Evolutionary conservation across 92 coral and sea anemone species (phyloP).

Genomic region (Plumapathes pennacea): DNA sequence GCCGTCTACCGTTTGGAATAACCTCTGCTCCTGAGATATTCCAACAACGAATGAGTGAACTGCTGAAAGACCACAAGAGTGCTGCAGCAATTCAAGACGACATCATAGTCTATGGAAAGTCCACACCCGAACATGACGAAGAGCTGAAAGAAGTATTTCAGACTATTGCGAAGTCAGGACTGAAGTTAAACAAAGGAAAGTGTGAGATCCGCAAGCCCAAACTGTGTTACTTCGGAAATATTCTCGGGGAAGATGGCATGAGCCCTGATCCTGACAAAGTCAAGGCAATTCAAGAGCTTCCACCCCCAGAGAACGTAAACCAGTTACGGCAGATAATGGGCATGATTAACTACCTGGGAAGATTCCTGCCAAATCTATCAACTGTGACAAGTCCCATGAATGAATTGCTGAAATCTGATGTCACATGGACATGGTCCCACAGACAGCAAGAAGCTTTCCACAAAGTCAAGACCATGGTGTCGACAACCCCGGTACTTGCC

Average conservation of each 20-base stretch:
- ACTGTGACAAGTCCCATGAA: not conserved
- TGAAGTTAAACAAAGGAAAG: constrained; percentile 31
- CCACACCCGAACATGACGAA: constrained; percentile 25
- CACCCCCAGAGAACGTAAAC: not conserved
- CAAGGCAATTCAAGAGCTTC: constrained; percentile 1
- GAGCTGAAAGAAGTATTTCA: constrained; percentile 5
- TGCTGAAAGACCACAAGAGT: constrained; percentile 30
- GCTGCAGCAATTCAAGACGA: constrained; percentile 34
- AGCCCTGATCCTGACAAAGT: constrained; percentile 5
- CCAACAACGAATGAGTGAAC: constrained; percentile 34
- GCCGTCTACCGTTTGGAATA: constrained; percentile 17
- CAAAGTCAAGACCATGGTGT: constrained; percentile 3
- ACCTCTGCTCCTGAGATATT: constrained; percentile 22
- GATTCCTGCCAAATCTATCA: not conserved
- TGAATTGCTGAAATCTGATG: not conserved
- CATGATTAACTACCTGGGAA: constrained; percentile 6
- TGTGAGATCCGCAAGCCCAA: no score
- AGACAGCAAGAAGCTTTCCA: not conserved
- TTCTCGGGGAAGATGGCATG: not conserved
- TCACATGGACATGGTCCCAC: constrained; percentile 8
- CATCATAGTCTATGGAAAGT: constrained; percentile 28
- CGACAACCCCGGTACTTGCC: not conserved
- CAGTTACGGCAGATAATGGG: not conserved
- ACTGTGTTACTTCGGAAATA: constrained; percentile 19
- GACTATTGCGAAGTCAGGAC: constrained; percentile 29